Percentiles rank a stretch among this genome's conserved stretches.
Conservation (phyloP, 2,113 vertebrate genomes). For the Gallinago jamesoni region DNA sequence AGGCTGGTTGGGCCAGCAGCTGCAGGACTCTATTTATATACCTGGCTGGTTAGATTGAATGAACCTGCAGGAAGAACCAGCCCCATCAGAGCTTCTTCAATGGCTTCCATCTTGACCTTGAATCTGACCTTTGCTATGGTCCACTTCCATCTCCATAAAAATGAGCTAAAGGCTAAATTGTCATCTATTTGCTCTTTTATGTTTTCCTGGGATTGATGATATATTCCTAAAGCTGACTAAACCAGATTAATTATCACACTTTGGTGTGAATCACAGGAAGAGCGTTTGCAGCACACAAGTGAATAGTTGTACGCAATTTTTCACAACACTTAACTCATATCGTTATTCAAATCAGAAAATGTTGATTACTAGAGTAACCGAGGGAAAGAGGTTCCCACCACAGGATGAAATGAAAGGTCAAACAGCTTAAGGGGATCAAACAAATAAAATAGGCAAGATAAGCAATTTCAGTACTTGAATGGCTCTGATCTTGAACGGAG, state of each 20-base stretch:
- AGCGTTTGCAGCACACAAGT: neutral
- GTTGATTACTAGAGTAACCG: neutral
- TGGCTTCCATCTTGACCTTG: conserved; percentile 54
- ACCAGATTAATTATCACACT: neutral
- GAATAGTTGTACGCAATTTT: neutral
- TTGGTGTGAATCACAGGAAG: neutral
- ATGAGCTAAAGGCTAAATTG: neutral
- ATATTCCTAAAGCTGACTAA: neutral
- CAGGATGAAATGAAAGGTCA: conserved; percentile 37
- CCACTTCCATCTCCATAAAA: conserved; percentile 35
- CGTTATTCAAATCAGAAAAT: conserved; percentile 23
- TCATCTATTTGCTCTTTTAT: neutral
- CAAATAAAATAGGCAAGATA: neutral
- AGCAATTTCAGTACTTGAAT: neutral
- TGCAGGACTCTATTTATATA: conserved; percentile 68
- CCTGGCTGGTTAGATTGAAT: conserved; percentile 41
- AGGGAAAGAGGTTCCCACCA: conserved; percentile 9
- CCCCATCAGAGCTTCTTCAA: neutral
- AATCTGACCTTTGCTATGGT: conserved; percentile 25
- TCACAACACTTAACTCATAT: neutral
- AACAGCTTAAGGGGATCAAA: neutral
- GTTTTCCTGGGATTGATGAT: neutral
- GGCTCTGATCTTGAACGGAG: neutral
- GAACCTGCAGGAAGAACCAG: neutral
- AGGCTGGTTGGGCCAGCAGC: conserved; percentile 17